Evolutionary conservation across 2,888 invertebrate species (phyloP).

Genomic region (Cetonia aurata): DNA sequence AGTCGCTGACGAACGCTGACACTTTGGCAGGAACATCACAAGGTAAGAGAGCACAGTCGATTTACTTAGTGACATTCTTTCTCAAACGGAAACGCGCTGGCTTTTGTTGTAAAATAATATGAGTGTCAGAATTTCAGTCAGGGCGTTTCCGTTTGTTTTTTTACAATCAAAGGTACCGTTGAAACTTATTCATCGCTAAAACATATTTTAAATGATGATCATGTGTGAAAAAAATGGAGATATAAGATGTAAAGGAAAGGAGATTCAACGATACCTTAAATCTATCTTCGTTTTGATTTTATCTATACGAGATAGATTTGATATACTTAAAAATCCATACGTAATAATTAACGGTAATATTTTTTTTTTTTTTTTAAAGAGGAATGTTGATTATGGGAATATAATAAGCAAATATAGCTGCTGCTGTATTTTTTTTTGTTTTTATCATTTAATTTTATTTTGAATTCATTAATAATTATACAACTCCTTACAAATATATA

Average conservation of each 20-base stretch:
- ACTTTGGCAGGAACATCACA: conserved; percentile 87
- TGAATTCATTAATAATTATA: too few relatives aligned
- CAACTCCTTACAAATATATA: too few relatives aligned
- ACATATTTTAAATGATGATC: background rate
- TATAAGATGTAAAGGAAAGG: conserved; percentile 2
- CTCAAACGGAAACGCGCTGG: conserved; percentile 30
- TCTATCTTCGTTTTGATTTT: conserved; percentile 39
- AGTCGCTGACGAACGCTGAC: conserved; percentile 72
- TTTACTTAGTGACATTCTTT: conserved; percentile 27
- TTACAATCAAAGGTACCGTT: conserved; percentile 33
- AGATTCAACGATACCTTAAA: conserved; percentile 40
- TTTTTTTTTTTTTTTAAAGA: conserved; percentile 3
- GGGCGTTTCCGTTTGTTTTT: conserved; percentile 36
- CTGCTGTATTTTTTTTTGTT: conserved; percentile 34
- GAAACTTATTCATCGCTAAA: conserved; percentile 27
- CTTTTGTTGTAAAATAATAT: conserved; percentile 7
- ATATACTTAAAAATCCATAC: conserved; percentile 49
- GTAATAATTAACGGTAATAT: background rate
- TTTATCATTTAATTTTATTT: background rate
- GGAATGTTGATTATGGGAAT: conserved; percentile 42
- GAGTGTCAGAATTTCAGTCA: background rate
- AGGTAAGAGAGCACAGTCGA: conserved; percentile 73
- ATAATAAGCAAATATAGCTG: conserved; percentile 45
- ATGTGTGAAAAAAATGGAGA: background rate
- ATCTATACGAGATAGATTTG: conserved; percentile 41